Evolutionary conservation across 2,113 vertebrate genomes (phyloP), one percentile per base, ranked within the genome.

Genomic region (Sander lucioperca): DNA sequence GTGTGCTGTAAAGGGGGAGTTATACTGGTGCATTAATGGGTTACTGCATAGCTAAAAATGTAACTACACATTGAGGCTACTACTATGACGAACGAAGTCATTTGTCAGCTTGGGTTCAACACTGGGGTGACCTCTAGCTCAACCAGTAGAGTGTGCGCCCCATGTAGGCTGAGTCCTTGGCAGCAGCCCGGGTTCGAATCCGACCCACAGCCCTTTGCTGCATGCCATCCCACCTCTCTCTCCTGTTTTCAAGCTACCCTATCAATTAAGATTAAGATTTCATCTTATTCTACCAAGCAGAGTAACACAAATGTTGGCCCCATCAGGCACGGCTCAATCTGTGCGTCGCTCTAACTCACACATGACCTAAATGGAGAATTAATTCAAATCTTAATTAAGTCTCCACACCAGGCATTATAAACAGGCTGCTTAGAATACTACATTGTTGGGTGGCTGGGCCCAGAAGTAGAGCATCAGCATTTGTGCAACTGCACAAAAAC

Each of bases 401-500:
- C 75, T 45, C 57, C 70, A 72, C 68, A 71, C 23, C 6, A 23
- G 48, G 43, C 74, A 64, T 76, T 69, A 66, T 61, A 61, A 84
- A 25, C 57, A 65, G 39, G 25, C 71, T 64, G 65, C 76, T 72
- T 18, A 30, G 68, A 68, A 63, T 70, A 77, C 69, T 53, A 64
- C 81, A 74, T 65, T 48, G 57, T 72, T 36, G 54, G 65, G 25
- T 74, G 73, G 74, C 43, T 70, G 75, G 45, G 74, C 57, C 58
- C 65, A 72, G 75, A 88, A 91, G 65, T 81, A 69, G 86, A 87
- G 88, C 85, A 87, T 89, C 86, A 92, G 91, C 91, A 78, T 88
- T 92, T 93, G 85, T 89, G 88, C 88, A 84, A 71, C 77, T 51
- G 87, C 80, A 89, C 85, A 87, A 88, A 91, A 93, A 93, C 76